Evolutionary conservation across 2,113 vertebrate species (phyloP).

Genomic region (Alouatta palliata): DNA sequence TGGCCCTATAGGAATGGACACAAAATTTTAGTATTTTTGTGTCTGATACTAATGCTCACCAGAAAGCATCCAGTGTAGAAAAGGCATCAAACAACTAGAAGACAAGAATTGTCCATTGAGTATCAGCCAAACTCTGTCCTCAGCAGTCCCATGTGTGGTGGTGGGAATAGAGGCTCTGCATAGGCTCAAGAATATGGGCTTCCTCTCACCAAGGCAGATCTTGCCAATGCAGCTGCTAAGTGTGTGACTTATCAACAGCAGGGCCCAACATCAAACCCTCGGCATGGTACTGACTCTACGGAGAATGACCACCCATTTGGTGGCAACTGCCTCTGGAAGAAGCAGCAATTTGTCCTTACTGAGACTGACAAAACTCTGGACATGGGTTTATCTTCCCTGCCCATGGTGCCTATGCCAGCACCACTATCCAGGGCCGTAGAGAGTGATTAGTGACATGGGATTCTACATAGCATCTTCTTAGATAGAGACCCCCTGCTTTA

Average conservation of each 20-base stretch:
- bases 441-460: neutral
- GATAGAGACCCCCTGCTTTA: neutral
- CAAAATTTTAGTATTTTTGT: neutral
- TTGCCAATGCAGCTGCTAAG: neutral
- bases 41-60: neutral
- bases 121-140: neutral
- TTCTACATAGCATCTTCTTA: neutral
- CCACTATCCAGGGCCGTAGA: neutral
- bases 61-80: neutral
- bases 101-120: neutral
- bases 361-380: neutral
- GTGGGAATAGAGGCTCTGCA: neutral
- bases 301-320: neutral
- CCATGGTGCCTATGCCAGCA: neutral
- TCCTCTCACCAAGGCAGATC: neutral
- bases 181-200: neutral
- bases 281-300: neutral
- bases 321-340: neutral
- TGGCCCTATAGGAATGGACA: neutral
- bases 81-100: neutral
- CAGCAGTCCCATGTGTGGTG: neutral
- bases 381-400: neutral
- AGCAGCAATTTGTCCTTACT: neutral
- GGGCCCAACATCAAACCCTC: neutral
- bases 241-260: neutral